Evolutionary conservation across 2,797 vertebrate species (phyloP).

Genomic region (Leptodactylus fallax): DNA sequence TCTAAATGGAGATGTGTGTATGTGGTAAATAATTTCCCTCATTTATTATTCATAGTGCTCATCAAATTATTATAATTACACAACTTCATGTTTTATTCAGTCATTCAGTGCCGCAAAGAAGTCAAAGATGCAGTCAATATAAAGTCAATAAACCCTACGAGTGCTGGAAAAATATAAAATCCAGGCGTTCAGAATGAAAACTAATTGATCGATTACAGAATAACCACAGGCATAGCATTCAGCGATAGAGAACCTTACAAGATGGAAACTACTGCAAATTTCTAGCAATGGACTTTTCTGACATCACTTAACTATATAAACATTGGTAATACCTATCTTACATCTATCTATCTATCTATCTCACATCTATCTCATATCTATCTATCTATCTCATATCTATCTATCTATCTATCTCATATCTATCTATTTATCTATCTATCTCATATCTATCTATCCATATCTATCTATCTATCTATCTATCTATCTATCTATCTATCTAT

Average conservation of each 20-base stretch:
- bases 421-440: too few species aligned
- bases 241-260: too few species aligned
- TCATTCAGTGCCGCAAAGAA: background rate
- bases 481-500: background rate
- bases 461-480: too few species aligned
- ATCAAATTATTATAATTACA: slow-evolving; percentile 55
- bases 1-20: slow-evolving; percentile 49
- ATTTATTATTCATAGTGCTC: slow-evolving; percentile 54
- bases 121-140: slow-evolving; percentile 44
- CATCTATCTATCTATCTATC: too few species aligned
- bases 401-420: too few species aligned
- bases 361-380: too few species aligned
- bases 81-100: slow-evolving; percentile 48
- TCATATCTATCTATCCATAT: too few species aligned
- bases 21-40: slow-evolving; percentile 37
- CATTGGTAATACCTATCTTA: too few species aligned
- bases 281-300: too few species aligned
- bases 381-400: too few species aligned
- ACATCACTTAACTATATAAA: too few species aligned
- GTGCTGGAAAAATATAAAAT: slow-evolving; percentile 16
- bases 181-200: background rate
- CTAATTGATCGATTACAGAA: background rate
- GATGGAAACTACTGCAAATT: too few species aligned
- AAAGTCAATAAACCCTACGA: slow-evolving; percentile 22
- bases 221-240: background rate